Conservation (phyloP, 2,113 vertebrate species). For the Australoheros scitulus region DNA sequence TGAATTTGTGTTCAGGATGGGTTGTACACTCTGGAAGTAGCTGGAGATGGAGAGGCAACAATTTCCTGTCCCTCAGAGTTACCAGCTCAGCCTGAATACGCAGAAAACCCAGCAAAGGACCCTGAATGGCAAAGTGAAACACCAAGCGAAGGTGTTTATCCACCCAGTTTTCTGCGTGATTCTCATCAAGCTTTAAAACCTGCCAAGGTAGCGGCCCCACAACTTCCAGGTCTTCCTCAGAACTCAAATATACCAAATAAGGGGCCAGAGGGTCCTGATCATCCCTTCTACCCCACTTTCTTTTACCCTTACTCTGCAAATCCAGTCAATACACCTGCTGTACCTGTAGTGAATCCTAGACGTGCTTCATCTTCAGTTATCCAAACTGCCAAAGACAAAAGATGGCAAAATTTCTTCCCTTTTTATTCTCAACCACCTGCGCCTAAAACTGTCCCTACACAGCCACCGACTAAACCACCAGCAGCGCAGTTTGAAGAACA, state of each 20-base stretch:
- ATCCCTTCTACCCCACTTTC: background rate
- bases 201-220: background rate
- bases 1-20: slow-evolving; percentile 62
- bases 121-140: background rate
- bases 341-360: background rate
- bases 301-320: background rate
- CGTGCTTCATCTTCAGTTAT: background rate
- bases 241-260: background rate
- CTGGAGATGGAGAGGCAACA: slow-evolving; percentile 42
- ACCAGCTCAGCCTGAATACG: background rate
- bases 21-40: slow-evolving; percentile 66
- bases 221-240: background rate
- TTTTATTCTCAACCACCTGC: background rate
- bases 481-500: background rate
- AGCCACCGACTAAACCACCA: background rate
- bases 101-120: background rate
- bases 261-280: background rate
- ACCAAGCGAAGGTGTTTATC: background rate
- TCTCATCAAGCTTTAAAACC: background rate
- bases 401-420: background rate
- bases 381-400: background rate
- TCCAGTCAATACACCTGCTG: background rate
- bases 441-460: background rate
- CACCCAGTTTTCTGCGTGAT: background rate
- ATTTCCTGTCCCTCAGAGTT: slow-evolving; percentile 68